A percentile compares a stretch with the other conserved stretches of the same genome.
Evolutionary conservation across 2,888 invertebrate genomes (phyloP).

Genomic region (Tetragnatha montana): DNA sequence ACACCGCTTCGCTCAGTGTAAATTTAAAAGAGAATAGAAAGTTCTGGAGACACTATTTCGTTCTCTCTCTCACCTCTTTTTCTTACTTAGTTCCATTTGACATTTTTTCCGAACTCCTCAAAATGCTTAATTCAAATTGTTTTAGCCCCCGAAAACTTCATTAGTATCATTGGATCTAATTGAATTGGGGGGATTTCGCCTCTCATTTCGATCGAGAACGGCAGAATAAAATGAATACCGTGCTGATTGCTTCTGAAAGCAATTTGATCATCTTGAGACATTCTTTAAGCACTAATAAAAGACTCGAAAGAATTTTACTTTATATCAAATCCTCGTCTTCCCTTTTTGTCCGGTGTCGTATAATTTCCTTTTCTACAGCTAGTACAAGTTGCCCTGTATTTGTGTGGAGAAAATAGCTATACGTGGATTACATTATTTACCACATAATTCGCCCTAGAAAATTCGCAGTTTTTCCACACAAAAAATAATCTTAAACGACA

Average conservation of each 20-base stretch:
- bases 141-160: constrained; percentile 42
- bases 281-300: constrained; percentile 1
- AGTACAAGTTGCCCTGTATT: background rate
- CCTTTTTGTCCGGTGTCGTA: background rate
- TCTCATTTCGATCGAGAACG: background rate
- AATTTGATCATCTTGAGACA: constrained; percentile 39
- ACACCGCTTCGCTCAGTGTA: background rate
- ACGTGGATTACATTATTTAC: background rate
- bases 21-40: background rate
- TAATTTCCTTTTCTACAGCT: background rate
- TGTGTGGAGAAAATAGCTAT: background rate
- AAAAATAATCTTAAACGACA: too few species aligned
- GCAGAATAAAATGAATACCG: background rate
- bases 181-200: constrained; percentile 38
- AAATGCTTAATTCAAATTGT: constrained; percentile 43
- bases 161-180: constrained; percentile 55
- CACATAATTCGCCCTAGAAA: background rate
- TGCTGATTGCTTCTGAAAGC: constrained; percentile 44
- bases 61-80: constrained; percentile 5
- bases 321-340: background rate
- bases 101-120: constrained; percentile 9
- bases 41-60: constrained; percentile 17
- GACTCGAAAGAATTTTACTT: background rate
- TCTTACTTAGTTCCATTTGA: background rate
- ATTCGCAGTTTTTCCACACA: background rate